A percentile compares a stretch with the other conserved stretches of the same genome.
These are phyloP conservation scores for Lepus oiostolus DNA, from an alignment of 2,797 vertebrate species.

Conservation along the genomic window DNA sequence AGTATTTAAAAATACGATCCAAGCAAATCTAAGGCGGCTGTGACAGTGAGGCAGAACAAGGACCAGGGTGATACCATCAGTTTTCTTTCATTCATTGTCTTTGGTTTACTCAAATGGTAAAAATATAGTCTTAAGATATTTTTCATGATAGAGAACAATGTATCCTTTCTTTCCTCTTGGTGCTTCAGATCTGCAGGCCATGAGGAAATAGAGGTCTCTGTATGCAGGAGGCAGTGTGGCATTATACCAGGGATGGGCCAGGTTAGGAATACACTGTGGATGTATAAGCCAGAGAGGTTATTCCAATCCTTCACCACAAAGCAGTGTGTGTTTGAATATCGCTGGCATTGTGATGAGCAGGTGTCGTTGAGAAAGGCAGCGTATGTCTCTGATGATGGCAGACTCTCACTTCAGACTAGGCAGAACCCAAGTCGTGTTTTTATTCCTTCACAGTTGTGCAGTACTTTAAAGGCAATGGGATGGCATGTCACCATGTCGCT, in stretches of 20 bases:
- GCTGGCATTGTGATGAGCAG: not conserved
- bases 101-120: not conserved
- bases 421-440: not conserved
- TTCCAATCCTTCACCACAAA: not conserved
- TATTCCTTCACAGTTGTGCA: not conserved
- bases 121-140: not conserved
- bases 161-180: not conserved
- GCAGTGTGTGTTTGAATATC: not conserved
- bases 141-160: not conserved
- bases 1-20: conserved; percentile 6
- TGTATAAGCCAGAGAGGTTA: not conserved
- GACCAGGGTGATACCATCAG: not conserved
- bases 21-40: not conserved
- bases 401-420: not conserved
- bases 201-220: not conserved
- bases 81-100: conserved; percentile 5
- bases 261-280: not conserved
- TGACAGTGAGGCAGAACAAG: not conserved
- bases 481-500: not conserved
- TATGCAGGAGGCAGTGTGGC: not conserved
- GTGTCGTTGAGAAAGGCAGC: not conserved
- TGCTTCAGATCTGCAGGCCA: not conserved
- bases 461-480: not conserved
- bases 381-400: not conserved
- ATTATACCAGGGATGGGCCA: not conserved